phyloP scores from a whole-genome alignment of 1,140 invertebrate genomes.

The Drosophila ercepeae region DNA sequence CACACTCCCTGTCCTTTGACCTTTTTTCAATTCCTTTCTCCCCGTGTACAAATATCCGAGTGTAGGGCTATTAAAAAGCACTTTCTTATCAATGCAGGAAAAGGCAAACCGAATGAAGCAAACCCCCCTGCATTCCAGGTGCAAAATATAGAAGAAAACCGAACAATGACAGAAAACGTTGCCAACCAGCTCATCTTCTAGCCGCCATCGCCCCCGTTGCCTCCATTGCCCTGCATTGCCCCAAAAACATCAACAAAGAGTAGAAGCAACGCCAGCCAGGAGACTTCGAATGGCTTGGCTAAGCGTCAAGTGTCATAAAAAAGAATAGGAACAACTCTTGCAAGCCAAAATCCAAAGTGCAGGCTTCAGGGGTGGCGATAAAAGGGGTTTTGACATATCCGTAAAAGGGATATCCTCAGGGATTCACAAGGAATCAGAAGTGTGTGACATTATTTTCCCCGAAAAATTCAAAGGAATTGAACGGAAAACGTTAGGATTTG shows the following conservation, averaged over 20 bases:
- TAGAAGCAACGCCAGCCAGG: background rate
- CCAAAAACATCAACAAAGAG: constrained; percentile 13
- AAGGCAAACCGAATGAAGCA: constrained; percentile 60
- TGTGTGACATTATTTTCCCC: background rate
- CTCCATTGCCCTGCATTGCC: background rate
- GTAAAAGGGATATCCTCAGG: background rate
- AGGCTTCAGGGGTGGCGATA: constrained; percentile 9
- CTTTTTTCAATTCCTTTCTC: background rate
- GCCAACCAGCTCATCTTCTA: constrained; percentile 22
- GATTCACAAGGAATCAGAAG: too few relatives aligned
- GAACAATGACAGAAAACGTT: constrained; percentile 45
- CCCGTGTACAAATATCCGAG: constrained; percentile 33
- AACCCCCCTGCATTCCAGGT: constrained; percentile 58
- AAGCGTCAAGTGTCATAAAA: constrained; percentile 79
- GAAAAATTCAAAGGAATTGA: background rate
- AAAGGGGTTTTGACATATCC: constrained; percentile 6
- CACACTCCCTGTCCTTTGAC: background rate
- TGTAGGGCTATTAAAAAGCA: constrained; percentile 72
- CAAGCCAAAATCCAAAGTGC: constrained; percentile 79
- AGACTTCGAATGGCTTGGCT: constrained; percentile 50
- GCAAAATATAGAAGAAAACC: constrained; percentile 20
- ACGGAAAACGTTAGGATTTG: too few relatives aligned
- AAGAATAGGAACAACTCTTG: constrained; percentile 71
- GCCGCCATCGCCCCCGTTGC: background rate
- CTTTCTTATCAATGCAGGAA: constrained; percentile 63